A percentile compares a stretch with the other conserved stretches of the same genome.
Conservation (phyloP, 2,797 vertebrate genomes). For the Neopelma chrysocephalum region DNA sequence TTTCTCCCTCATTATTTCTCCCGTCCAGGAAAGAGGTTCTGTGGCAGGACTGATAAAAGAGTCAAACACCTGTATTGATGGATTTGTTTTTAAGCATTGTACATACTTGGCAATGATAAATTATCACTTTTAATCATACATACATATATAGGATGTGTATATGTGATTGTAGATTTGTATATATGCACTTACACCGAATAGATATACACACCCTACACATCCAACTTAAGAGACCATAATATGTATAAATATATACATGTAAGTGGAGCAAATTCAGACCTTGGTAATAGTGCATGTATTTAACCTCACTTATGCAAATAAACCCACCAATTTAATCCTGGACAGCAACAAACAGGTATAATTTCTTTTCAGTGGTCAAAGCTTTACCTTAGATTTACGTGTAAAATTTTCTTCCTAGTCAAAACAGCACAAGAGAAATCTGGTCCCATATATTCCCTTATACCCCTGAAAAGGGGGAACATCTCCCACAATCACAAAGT, state of each 20-base stretch:
- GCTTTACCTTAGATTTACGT: not conserved
- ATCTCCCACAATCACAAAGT: not conserved
- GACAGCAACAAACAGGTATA: not conserved
- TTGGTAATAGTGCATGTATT: not conserved
- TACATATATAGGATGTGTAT: not conserved
- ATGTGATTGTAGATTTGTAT: not conserved
- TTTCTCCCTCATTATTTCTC: constrained; percentile 47
- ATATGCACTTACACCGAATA: not conserved
- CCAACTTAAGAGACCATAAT: not conserved
- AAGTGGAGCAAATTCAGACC: not conserved
- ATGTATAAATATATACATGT: not conserved
- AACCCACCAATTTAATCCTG: not conserved
- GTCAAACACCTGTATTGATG: not conserved
- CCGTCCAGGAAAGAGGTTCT: not conserved
- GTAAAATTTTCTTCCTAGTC: not conserved
- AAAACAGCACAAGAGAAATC: not conserved
- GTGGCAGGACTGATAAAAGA: not conserved
- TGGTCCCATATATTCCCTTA: not conserved
- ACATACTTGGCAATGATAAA: not conserved
- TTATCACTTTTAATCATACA: not conserved
- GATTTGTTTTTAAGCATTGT: not conserved
- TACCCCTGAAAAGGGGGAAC: fast-evolving
- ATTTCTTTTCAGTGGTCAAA: not conserved
- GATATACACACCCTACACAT: not conserved
- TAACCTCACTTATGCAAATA: not conserved